Base-by-base conservation (phyloP, 2,113 vertebrate species). In the Podilymbus podiceps region DNA sequence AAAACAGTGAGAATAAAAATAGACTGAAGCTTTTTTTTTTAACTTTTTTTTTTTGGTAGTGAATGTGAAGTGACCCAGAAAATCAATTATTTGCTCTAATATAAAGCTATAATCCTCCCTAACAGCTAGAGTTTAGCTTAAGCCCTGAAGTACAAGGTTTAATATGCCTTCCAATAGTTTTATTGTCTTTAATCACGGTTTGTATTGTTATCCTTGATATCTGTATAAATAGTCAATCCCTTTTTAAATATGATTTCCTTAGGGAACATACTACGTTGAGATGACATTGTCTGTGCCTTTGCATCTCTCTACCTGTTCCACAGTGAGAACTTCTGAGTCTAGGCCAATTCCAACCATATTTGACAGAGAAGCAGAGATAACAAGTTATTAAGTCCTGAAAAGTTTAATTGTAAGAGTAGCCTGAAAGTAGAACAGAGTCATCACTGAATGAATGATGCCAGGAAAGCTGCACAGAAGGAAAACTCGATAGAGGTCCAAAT, bases 81-180 rank as follows among this genome's bases (percentile, higher is more conserved):
- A 94, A 95, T 95, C 83, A 90, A 92, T 92, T 93, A 81, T 92
- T 96, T 95, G 50, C 59, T 90, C 31, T 93, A 66, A 93, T 77
- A 77, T 35, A 91, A 25, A 90, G 25, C 38, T 83, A 35, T 91
- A 93, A 96, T 94, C 90, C 63, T 77, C 71, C 93, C 58, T 88
- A 95, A 90, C 52, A 87, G 42, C 35, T 71, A 83, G 47, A 93
- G 13, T 66, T 90, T 44, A 69, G 71, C 50, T 91, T 95, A 86
- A 93, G 63, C 79, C 33, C 89, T 71, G 78, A 94, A 95, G 72
- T 77, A 92, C 44, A 88, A 88, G 47, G 47, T 94, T 80, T 96
- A 86, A 88, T 90, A 67, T 59, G 25, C n/a, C 15, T 94, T 93
- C 72, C 67, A 85, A 59, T 64, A 88, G 23, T 77, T 91, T 74